These are phyloP conservation scores for Smittia aterrima DNA, from an alignment of 2,888 invertebrate genomes.

Conservation along the genomic window DNA sequence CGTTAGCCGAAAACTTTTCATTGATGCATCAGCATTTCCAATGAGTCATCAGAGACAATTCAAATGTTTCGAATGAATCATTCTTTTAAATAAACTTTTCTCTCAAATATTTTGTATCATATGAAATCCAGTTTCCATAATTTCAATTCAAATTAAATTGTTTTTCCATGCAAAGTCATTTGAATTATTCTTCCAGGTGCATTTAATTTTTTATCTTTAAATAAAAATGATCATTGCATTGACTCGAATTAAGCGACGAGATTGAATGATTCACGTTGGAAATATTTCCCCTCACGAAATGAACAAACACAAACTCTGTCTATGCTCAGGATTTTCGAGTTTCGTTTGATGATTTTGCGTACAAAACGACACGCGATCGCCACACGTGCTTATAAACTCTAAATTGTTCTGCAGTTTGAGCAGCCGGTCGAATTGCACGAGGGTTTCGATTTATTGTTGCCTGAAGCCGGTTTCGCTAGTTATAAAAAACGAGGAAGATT, in stretches of 20 bases:
- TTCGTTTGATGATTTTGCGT: slow-evolving; percentile 32
- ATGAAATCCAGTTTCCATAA: too few relatives aligned
- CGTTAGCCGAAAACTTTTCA: not conserved
- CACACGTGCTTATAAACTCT: slow-evolving; percentile 20
- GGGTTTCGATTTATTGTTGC: too few relatives aligned
- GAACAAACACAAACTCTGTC: not conserved
- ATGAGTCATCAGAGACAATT: not conserved
- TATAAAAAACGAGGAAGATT: not conserved
- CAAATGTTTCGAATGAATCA: too few relatives aligned
- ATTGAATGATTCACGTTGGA: not conserved
- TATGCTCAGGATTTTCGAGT: not conserved
- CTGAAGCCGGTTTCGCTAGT: too few relatives aligned
- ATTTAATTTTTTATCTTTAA: not conserved
- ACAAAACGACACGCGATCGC: slow-evolving; percentile 9
- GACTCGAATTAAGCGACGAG: not conserved
- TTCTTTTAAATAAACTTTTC: too few relatives aligned
- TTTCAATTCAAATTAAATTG: too few relatives aligned
- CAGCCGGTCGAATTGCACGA: slow-evolving; percentile 21
- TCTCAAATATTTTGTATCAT: too few relatives aligned
- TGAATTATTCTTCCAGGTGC: not conserved
- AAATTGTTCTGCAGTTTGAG: slow-evolving; percentile 31
- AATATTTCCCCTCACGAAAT: not conserved
- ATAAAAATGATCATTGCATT: not conserved
- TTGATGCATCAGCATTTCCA: not conserved
- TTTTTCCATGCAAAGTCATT: too few relatives aligned